Evolutionary conservation across 2,113 vertebrate species (phyloP).

Genomic region (Engystomops pustulosus): DNA sequence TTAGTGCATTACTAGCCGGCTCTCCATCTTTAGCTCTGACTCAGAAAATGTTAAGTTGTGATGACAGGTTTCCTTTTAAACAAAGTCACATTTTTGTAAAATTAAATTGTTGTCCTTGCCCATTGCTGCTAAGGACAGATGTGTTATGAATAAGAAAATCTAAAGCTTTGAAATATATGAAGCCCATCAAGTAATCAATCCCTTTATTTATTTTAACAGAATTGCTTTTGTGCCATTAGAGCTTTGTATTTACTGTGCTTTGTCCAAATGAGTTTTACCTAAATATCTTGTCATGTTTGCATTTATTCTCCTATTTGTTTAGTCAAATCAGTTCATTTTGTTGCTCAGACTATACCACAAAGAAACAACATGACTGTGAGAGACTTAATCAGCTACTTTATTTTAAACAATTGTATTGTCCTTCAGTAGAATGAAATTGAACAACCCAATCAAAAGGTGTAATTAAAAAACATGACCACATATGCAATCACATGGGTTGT

Average conservation of each 20-base stretch:
- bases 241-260: slow-evolving; percentile 51
- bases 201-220: slow-evolving; percentile 59
- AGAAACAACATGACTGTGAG: slow-evolving; percentile 23
- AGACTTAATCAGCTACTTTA: background rate
- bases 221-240: slow-evolving; percentile 50
- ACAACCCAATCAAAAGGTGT: background rate
- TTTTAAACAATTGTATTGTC: slow-evolving; percentile 1
- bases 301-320: slow-evolving; percentile 55
- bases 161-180: slow-evolving; percentile 17
- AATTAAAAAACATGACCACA: background rate
- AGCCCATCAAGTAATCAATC: slow-evolving; percentile 55
- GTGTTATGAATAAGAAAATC: slow-evolving; percentile 47
- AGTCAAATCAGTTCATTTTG: slow-evolving; percentile 36
- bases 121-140: slow-evolving; percentile 48
- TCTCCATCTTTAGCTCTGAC: background rate
- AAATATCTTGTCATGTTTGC: slow-evolving; percentile 53
- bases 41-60: slow-evolving; percentile 35
- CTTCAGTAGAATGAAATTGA: background rate
- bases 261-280: slow-evolving; percentile 49
- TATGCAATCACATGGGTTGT: background rate
- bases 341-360: slow-evolving; percentile 11
- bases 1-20: background rate
- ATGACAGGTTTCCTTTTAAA: slow-evolving; percentile 29
- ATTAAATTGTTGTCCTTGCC: slow-evolving; percentile 56
- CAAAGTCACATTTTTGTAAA: slow-evolving; percentile 31